Evolutionary conservation across 2,888 invertebrate species (phyloP).

Genomic region (Noctua janthe): DNA sequence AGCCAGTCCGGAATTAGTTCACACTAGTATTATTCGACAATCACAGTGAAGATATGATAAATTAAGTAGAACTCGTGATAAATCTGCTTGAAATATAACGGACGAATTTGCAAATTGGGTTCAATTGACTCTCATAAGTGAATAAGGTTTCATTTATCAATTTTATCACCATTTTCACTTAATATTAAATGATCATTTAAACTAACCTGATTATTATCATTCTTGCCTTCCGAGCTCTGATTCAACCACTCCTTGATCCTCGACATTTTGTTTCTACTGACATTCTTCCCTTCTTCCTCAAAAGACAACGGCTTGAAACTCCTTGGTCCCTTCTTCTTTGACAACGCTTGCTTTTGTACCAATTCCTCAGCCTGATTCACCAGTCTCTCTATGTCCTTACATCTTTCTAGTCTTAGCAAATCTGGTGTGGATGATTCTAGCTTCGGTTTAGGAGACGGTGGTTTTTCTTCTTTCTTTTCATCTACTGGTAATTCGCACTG

Average conservation of each 20-base stretch:
- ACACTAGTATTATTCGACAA: not conserved
- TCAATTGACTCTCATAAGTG: slow-evolving; percentile 14
- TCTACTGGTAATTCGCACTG: slow-evolving; percentile 86
- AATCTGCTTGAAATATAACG: slow-evolving; percentile 12
- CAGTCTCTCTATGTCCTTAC: slow-evolving; percentile 93
- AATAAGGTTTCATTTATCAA: not conserved
- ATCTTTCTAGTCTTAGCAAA: slow-evolving; percentile 87
- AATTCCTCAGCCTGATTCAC: slow-evolving; percentile 95
- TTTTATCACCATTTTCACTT: not conserved
- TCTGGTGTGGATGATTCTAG: slow-evolving; percentile 86
- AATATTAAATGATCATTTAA: not conserved
- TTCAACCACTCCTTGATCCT: slow-evolving; percentile 93
- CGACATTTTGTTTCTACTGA: slow-evolving; percentile 91
- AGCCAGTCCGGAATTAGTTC: not conserved
- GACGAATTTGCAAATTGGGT: slow-evolving; percentile 21
- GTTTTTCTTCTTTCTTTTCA: slow-evolving; percentile 78
- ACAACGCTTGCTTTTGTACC: slow-evolving; percentile 91
- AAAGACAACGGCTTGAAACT: slow-evolving; percentile 89
- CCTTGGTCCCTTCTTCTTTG: slow-evolving; percentile 86
- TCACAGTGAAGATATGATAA: not conserved
- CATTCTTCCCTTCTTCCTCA: slow-evolving; percentile 87
- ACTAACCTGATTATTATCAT: slow-evolving; percentile 84
- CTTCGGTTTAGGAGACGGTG: slow-evolving; percentile 80
- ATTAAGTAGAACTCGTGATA: not conserved
- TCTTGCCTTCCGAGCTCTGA: slow-evolving; percentile 86